Base-by-base conservation (phyloP, 2,888 invertebrate genomes). In the Sesia apiformis region DNA sequence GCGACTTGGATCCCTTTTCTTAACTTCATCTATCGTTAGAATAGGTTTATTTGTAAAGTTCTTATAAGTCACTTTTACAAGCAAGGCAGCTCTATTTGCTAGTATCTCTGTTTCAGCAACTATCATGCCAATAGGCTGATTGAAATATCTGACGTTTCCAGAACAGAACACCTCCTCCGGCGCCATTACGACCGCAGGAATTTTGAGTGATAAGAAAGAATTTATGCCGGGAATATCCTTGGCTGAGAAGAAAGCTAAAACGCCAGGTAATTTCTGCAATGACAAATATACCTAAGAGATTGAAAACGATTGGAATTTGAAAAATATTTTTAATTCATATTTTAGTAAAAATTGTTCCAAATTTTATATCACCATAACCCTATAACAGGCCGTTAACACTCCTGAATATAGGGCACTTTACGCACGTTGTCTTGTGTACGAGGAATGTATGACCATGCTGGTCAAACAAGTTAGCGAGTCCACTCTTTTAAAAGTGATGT, bases 181-280 rank as follows among this genome's bases (percentile, higher is more conserved):
- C 0, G 53, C 6, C 0, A 65, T 3, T 23, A 65, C 64, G 1
- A 54, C n/a, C 3, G 38, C 50, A 3, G 64, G 60, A 4, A 70
- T 63, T 55, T 63, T 69, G 8, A 61, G 65, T 0, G 87, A 76
- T 7, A 88, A 72, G 63, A 91, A 92, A 43, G 78, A 76, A 73
- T 95, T 95, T 50, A 72, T 73, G 0, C 94, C 94, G 0, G 94
- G 94, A 55, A 95, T 91, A 64, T 94, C 94, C 68, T 92, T 91
- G 8, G 92, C 92, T 6, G 90, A 84, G 59, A 91, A 90, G 63
- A 93, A 94, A 4, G 91, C 91, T 8, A 93, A 73, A 0, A 94
- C 93, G 0, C 94, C 94, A 3, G 91, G 87, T 54, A 92, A 71
- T 72, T 85, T 90, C 94, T 94, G 72, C 38, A 80, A 84, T 23